Percentiles rank a stretch among this genome's conserved stretches.
phyloP scores from a whole-genome alignment of 2,113 vertebrate genomes.

The Saccopteryx bilineata region DNA sequence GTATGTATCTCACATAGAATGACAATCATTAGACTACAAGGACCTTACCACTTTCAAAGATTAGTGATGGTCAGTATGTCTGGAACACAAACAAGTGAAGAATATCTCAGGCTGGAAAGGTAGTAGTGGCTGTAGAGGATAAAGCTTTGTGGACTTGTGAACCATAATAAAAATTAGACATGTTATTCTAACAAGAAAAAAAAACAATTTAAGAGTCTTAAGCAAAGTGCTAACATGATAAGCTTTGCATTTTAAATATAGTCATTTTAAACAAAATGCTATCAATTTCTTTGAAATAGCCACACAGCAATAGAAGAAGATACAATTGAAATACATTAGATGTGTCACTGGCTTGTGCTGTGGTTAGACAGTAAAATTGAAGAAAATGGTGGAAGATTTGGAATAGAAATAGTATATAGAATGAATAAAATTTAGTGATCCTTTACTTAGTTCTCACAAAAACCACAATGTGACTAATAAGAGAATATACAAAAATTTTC shows the following conservation, averaged over 20 bases:
- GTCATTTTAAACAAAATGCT: background rate
- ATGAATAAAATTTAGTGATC: background rate
- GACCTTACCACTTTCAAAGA: background rate
- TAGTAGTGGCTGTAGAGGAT: background rate
- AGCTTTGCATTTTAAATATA: background rate
- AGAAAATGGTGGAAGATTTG: background rate
- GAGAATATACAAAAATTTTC: background rate
- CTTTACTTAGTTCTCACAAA: conserved; percentile 17
- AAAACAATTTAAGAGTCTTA: background rate
- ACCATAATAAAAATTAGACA: background rate
- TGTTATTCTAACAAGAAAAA: background rate
- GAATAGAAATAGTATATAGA: background rate
- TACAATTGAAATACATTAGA: background rate
- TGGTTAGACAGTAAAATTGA: background rate
- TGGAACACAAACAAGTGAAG: background rate
- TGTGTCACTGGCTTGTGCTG: background rate
- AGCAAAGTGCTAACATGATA: background rate
- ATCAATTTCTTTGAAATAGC: background rate
- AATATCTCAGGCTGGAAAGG: background rate
- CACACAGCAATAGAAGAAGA: background rate
- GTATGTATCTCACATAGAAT: background rate
- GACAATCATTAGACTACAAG: background rate
- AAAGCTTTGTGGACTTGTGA: background rate
- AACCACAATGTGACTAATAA: background rate
- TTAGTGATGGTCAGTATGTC: background rate